These are phyloP conservation scores for Cygnus olor DNA, from an alignment of 2,797 vertebrate genomes.

Conservation along the genomic window DNA sequence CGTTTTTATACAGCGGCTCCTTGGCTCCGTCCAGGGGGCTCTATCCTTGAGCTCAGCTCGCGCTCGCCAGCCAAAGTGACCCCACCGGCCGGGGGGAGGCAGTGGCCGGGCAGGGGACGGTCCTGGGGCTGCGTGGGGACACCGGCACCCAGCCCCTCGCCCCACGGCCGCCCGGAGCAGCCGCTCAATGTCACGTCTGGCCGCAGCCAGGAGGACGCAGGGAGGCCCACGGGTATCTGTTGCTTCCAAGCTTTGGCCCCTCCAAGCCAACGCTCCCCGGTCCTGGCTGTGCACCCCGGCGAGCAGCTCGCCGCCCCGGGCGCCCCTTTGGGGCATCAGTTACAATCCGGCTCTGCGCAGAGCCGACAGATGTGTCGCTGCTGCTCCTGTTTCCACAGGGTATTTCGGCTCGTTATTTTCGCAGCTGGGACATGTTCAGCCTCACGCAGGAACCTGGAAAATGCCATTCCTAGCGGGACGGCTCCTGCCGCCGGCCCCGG, in stretches of 20 bases:
- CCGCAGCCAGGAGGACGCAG: too few relatives aligned
- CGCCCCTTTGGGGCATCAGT: slow-evolving; percentile 44
- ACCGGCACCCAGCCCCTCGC: neutral
- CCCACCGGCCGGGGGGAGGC: neutral
- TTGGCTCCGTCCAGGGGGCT: slow-evolving; percentile 74
- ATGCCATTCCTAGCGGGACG: slow-evolving; percentile 37
- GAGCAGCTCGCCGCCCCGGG: neutral
- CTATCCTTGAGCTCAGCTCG: slow-evolving; percentile 64
- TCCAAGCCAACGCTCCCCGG: neutral
- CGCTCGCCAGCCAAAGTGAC: slow-evolving; percentile 54
- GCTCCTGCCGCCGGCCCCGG: neutral
- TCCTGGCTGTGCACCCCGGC: neutral
- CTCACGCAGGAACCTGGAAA: slow-evolving; percentile 52
- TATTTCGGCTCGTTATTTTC: slow-evolving; percentile 33
- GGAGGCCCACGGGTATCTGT: neutral
- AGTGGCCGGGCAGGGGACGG: neutral
- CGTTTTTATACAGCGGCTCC: slow-evolving; percentile 81
- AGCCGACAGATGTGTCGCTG: slow-evolving; percentile 53
- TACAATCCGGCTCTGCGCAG: slow-evolving; percentile 24
- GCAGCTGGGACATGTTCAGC: slow-evolving; percentile 57
- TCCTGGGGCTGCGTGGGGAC: neutral
- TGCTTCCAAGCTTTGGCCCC: neutral
- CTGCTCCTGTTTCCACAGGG: slow-evolving; percentile 49
- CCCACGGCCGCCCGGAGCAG: neutral
- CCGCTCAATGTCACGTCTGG: neutral